Evolutionary conservation across 2,888 invertebrate species (phyloP).

Genomic region (Gortyna flavago): DNA sequence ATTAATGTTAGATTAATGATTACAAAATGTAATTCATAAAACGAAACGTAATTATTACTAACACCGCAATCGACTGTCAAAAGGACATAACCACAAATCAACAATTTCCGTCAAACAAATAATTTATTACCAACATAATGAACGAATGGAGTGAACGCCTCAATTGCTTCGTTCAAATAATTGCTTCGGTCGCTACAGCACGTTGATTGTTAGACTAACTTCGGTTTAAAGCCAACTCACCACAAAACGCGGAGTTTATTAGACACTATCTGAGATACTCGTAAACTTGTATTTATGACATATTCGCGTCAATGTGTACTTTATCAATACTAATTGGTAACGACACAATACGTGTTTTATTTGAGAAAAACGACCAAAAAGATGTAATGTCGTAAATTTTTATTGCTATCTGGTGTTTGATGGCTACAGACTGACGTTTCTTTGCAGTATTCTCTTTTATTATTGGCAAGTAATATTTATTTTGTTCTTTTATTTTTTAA

Average conservation of each 20-base stretch:
- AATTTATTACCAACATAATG: constrained; percentile 36
- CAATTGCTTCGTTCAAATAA: constrained; percentile 33
- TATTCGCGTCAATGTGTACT: constrained; percentile 73
- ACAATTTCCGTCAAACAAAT: constrained; percentile 15
- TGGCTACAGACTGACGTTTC: constrained; percentile 4
- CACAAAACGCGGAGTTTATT: constrained; percentile 80
- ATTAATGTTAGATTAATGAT: background rate
- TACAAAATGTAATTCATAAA: constrained; percentile 6
- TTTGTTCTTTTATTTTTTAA: background rate
- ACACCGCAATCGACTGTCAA: background rate
- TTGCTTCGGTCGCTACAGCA: constrained; percentile 31
- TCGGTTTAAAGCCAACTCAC: constrained; percentile 74
- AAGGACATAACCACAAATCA: constrained; percentile 42
- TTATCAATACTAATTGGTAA: constrained; percentile 80
- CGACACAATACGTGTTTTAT: constrained; percentile 66
- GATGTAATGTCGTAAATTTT: constrained; percentile 24
- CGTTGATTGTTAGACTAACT: constrained; percentile 61
- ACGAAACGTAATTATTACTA: constrained; percentile 7
- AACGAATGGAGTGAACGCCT: constrained; percentile 25
- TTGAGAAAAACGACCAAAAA: constrained; percentile 31
- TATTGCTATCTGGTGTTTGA: constrained; percentile 32
- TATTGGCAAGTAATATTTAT: constrained; percentile 4
- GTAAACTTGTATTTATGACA: constrained; percentile 81
- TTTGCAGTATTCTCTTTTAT: constrained; percentile 6
- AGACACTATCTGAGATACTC: constrained; percentile 76